phyloP scores from a whole-genome alignment of 2,797 vertebrate genomes.

The Enteromius thamalakanensis region DNA sequence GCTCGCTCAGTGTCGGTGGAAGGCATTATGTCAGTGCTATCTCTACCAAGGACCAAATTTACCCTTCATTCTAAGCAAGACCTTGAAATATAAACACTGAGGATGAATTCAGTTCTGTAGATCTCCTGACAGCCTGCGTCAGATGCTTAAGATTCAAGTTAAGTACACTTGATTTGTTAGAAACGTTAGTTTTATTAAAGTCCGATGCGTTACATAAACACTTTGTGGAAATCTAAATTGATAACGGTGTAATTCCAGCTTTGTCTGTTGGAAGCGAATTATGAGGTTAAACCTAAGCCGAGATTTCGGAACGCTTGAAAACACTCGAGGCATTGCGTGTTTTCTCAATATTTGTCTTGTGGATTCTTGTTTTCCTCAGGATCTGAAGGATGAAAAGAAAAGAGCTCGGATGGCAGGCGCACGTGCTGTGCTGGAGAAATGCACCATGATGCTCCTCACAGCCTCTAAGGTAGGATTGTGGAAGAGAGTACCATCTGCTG shows the following conservation, averaged over 20 bases:
- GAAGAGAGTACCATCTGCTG: slow-evolving; percentile 37
- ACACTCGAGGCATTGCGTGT: slow-evolving; percentile 8
- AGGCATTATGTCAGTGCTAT: slow-evolving; percentile 29
- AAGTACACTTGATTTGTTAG: slow-evolving; percentile 26
- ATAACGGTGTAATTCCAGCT: neutral
- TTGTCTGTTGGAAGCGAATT: neutral
- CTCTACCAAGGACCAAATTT: slow-evolving; percentile 28
- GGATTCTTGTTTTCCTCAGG: slow-evolving; percentile 72
- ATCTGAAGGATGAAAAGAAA: slow-evolving; percentile 98
- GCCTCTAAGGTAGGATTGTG: slow-evolving; percentile 88
- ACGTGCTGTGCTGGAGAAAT: slow-evolving; percentile 95
- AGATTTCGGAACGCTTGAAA: neutral
- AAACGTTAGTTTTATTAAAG: neutral
- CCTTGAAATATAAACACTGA: slow-evolving; percentile 25
- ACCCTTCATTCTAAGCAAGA: slow-evolving; percentile 27
- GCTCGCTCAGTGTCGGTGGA: slow-evolving; percentile 1
- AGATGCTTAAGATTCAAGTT: slow-evolving; percentile 31
- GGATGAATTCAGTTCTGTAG: slow-evolving; percentile 4
- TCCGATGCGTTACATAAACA: neutral
- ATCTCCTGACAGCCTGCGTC: neutral
- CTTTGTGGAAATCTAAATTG: neutral
- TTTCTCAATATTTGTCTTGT: slow-evolving; percentile 19
- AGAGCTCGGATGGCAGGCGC: slow-evolving; percentile 97
- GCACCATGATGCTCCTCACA: slow-evolving; percentile 99
- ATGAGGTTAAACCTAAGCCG: neutral